These are phyloP conservation scores for Drosophila lacertosa DNA, from an alignment of 1,140 invertebrate genomes.

Conservation along the genomic window DNA sequence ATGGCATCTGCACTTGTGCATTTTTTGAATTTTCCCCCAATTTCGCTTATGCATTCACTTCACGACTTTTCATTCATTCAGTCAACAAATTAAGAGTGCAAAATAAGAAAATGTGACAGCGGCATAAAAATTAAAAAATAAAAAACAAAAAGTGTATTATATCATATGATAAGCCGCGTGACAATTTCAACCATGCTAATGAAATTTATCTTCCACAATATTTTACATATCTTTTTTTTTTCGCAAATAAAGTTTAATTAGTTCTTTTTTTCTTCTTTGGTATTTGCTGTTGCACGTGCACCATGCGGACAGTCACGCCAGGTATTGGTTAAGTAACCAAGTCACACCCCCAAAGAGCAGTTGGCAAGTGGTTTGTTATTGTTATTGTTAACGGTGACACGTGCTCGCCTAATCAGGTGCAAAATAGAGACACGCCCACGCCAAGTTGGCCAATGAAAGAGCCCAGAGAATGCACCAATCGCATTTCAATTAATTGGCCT, in stretches of 20 bases:
- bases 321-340: background rate
- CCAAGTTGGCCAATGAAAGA: constrained; percentile 22
- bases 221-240: background rate
- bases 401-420: constrained; percentile 8
- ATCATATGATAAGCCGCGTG: constrained; percentile 31
- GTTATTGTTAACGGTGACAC: constrained; percentile 4
- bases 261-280: background rate
- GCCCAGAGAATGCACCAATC: constrained; percentile 60
- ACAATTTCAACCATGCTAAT: constrained; percentile 10
- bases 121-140: background rate
- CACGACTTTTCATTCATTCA: background rate
- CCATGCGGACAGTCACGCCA: background rate
- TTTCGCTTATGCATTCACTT: background rate
- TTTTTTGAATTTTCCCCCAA: constrained; percentile 1
- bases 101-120: no score
- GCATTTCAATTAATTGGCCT: constrained; percentile 62
- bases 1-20: constrained; percentile 5
- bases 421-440: constrained; percentile 16
- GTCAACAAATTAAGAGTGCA: background rate
- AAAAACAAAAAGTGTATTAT: constrained; percentile 14
- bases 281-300: background rate
- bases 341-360: background rate
- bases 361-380: constrained; percentile 9
- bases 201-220: background rate
- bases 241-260: background rate